Percentiles rank a stretch among this genome's conserved stretches.
Conservation (phyloP, 1,140 invertebrate species). For the Neodiprion fabricii region DNA sequence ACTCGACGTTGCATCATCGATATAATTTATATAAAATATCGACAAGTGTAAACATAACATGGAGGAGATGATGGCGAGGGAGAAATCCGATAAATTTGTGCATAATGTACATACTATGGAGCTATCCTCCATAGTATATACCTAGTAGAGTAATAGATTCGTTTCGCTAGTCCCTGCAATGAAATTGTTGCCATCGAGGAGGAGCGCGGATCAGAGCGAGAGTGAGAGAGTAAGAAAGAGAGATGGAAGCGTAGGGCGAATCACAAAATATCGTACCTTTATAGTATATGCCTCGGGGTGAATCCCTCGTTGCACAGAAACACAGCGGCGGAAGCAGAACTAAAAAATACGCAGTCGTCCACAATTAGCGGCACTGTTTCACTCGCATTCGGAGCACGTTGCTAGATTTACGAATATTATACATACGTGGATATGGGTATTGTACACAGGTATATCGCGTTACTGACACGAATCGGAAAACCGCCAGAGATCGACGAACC, state of each 20-base stretch:
- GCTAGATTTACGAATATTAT: background rate
- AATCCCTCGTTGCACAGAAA: background rate
- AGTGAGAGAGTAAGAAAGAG: background rate
- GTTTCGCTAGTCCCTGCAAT: too few relatives aligned
- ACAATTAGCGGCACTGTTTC: background rate
- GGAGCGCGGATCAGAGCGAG: background rate
- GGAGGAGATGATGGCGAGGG: too few relatives aligned
- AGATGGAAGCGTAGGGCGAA: background rate
- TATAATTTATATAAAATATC: too few relatives aligned
- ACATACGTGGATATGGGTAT: background rate
- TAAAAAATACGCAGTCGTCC: background rate
- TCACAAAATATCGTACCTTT: too few relatives aligned
- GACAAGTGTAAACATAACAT: too few relatives aligned
- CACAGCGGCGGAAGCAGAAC: background rate
- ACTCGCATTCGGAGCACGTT: background rate
- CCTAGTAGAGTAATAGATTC: too few relatives aligned
- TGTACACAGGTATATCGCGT: background rate
- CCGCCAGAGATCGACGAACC: constrained; percentile 6
- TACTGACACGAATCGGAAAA: background rate
- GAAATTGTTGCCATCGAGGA: background rate
- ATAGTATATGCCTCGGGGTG: too few relatives aligned
- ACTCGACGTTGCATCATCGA: too few relatives aligned
- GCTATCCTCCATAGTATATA: too few relatives aligned
- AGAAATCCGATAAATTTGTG: too few relatives aligned
- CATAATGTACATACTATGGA: too few relatives aligned